Conservation (phyloP, 1,140 invertebrate genomes). For the Lycorma delicatula region DNA sequence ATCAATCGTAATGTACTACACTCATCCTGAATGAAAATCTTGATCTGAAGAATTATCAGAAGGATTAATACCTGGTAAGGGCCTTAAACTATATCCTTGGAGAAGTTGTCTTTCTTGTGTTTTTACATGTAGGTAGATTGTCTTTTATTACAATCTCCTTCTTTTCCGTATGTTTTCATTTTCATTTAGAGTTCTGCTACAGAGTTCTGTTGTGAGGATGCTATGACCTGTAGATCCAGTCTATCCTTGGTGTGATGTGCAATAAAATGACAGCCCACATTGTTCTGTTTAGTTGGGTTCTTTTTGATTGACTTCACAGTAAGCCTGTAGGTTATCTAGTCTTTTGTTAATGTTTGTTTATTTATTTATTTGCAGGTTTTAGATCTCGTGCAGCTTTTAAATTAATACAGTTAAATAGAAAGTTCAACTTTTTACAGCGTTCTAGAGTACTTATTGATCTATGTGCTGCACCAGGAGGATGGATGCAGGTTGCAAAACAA, state of each 20-base stretch:
- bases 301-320: background rate
- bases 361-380: slow-evolving; percentile 59
- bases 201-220: background rate
- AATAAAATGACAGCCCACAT: background rate
- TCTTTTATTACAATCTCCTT: too few relatives aligned
- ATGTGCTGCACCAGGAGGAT: slow-evolving; percentile 98
- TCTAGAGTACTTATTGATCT: slow-evolving; percentile 94
- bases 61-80: too few relatives aligned
- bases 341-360: slow-evolving; percentile 14
- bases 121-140: too few relatives aligned
- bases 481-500: slow-evolving; percentile 99
- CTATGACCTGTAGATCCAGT: background rate
- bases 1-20: too few relatives aligned
- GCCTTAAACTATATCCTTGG: too few relatives aligned
- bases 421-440: slow-evolving; percentile 94
- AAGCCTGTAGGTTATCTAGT: background rate
- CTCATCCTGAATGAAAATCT: too few relatives aligned
- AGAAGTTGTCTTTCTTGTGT: too few relatives aligned
- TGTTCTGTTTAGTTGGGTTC: background rate
- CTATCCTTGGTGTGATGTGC: background rate
- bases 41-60: too few relatives aligned
- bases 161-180: too few relatives aligned
- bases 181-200: too few relatives aligned
- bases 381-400: slow-evolving; percentile 97
- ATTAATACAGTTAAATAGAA: slow-evolving; percentile 94